Evolutionary conservation across 2,888 invertebrate genomes (phyloP), one percentile per base, ranked within the genome.

Genomic region (Beris chalybata): DNA sequence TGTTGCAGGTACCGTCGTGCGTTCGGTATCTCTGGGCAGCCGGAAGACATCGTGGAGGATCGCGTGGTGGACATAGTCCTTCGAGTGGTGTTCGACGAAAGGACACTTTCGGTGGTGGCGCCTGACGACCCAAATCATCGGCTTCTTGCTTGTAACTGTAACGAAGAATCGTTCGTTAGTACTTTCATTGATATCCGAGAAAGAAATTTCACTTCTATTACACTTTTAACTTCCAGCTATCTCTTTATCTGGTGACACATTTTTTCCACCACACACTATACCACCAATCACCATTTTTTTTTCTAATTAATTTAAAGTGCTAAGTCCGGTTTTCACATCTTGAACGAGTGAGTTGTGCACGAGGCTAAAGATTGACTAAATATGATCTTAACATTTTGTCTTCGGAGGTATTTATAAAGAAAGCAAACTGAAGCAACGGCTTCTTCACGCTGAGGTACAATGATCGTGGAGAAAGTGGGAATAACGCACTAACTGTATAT

Each of bases 1-100:
- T 95, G 81, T 95, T 95, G 80, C 95, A 95, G 44, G 92, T 91
- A 44, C 95, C 95, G 76, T 94, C 93, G 64, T 91, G 87, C 1
- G 92, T 92, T 63, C 95, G 87, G 80, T 92, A 95, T 69, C 88
- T 82, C 74, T 85, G 85, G 13, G 89, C 85, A 31, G 89, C 89
- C 6, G 87, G 84, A 63, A 89, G 86, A 75, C 92, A 92, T 71
- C 85, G 85, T 0, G 90, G 89, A 4, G 82, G 79, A 11, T 87
- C 88, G 54, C 85, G 83, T 3, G 87, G 82, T 0, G 91, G 91
- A 73, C 92, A 92, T 67, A 81, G 73, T 12, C 76, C 78, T 72
- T 81, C 81, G 44, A 81, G 71, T 6, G 80, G 76, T 4, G 81
- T 81, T 4, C 78, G 77, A 0, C 79, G 76, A 67, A 81, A 66